Conservation (phyloP, 1,140 invertebrate species). For the Heliothis subflexa region DNA sequence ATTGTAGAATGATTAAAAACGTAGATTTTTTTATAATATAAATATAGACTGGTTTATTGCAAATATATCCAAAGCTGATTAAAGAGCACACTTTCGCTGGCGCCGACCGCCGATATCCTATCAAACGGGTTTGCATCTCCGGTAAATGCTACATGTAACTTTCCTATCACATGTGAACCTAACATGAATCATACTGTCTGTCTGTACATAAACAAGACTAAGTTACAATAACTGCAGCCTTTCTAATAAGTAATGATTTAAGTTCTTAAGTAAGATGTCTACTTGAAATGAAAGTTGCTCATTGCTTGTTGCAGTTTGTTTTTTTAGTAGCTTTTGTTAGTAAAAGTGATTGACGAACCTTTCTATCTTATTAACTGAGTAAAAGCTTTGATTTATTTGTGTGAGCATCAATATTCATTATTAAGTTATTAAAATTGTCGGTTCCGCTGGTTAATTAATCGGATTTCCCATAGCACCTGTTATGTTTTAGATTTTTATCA, state of each 20-base stretch:
- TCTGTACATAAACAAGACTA: constrained; percentile 8
- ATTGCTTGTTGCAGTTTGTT: not conserved
- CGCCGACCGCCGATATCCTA: constrained; percentile 7
- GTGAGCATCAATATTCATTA: too few species aligned
- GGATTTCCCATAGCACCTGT: too few species aligned
- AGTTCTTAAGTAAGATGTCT: not conserved
- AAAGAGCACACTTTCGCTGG: constrained; percentile 38
- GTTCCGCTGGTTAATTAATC: too few species aligned
- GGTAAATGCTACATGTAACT: constrained; percentile 2
- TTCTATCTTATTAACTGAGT: too few species aligned
- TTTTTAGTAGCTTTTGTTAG: not conserved
- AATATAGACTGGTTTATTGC: constrained; percentile 2
- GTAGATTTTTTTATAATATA: not conserved
- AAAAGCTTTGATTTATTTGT: too few species aligned
- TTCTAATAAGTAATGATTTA: constrained; percentile 11
- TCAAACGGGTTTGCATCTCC: constrained; percentile 28
- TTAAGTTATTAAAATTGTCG: too few species aligned
- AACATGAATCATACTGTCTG: constrained; percentile 12
- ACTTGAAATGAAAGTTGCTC: constrained; percentile 11
- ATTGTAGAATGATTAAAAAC: too few species aligned
- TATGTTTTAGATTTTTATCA: too few species aligned
- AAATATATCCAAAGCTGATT: not conserved
- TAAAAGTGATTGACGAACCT: not conserved
- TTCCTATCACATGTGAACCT: constrained; percentile 1
- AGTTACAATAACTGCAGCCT: not conserved